These are phyloP conservation scores for Ochotona princeps DNA, from an alignment of 2,113 vertebrate species.

Conservation along the genomic window DNA sequence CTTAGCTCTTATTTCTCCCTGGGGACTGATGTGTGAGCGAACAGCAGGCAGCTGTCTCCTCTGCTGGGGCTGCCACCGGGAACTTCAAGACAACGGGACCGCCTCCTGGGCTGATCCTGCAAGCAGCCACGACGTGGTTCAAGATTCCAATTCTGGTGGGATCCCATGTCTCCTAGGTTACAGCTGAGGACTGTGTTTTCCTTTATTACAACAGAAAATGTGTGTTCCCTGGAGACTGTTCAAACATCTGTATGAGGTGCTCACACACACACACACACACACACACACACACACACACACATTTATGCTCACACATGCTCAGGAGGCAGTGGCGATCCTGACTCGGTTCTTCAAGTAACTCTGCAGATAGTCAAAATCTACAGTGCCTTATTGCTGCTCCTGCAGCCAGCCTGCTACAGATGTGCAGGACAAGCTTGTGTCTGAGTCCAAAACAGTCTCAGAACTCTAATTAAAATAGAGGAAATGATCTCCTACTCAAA, in stretches of 20 bases:
- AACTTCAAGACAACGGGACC: not conserved
- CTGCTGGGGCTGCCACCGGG: not conserved
- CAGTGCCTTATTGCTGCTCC: not conserved
- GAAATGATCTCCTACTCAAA: slow-evolving; percentile 81
- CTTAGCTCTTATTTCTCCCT: slow-evolving; percentile 76
- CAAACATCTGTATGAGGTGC: slow-evolving; percentile 60
- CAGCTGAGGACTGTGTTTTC: slow-evolving; percentile 70
- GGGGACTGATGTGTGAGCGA: slow-evolving; percentile 51
- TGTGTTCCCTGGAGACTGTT: slow-evolving; percentile 49
- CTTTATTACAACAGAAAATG: slow-evolving; percentile 79
- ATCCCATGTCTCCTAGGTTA: slow-evolving; percentile 79
- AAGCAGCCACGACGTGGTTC: slow-evolving; percentile 1
- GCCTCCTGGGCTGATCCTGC: not conserved
- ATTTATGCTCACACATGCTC: not conserved
- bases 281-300: not conserved
- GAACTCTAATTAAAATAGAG: slow-evolving; percentile 79
- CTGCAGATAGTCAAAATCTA: slow-evolving; percentile 72
- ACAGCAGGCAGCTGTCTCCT: slow-evolving; percentile 70
- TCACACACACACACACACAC: too few species aligned
- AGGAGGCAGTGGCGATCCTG: not conserved
- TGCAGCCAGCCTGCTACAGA: not conserved
- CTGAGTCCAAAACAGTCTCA: slow-evolving; percentile 45
- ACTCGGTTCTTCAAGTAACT: not conserved
- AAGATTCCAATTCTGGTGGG: slow-evolving; percentile 61
- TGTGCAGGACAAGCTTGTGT: not conserved